Base-by-base conservation (phyloP, 37 sponge, comb jelly and placozoan genomes). In the Diacarnus erythraeanus region DNA sequence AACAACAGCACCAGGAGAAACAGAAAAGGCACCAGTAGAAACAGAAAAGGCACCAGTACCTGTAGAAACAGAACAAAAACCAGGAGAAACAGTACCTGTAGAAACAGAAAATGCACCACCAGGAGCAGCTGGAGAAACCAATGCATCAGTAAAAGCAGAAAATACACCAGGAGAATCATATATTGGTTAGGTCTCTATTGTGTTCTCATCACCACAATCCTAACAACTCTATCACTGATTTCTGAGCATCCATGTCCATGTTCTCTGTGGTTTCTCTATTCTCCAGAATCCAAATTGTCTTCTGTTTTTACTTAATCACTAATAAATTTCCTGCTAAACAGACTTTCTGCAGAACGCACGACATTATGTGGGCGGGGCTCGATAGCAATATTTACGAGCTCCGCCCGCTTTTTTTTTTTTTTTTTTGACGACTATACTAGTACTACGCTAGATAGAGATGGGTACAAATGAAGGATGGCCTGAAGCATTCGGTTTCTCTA, bases 381-480 rank as follows among this genome's bases (percentile, higher is more conserved):
- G 12, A 12, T 47, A 47, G 10, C 51, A 47, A 47, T 47, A 47
- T 47, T 47, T 47, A 47, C 12, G 51, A 47, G 51, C 51, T 47
- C 51, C 51, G 51, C 51, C 51, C 51, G 12, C 51, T 47, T n/a
- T n/a, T n/a, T n/a, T n/a, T n/a, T n/a, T n/a, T n/a, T n/a, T n/a
- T n/a, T n/a, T n/a, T n/a, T n/a, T n/a, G n/a, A 56, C 57, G 15
- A 56, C 57, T 20, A 56, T 15, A 97, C 84, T 97, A 94, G 31
- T n/a, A n/a, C n/a, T n/a, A n/a, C n/a, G n/a, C n/a, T n/a, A n/a
- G n/a, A 94, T 95, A 42, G 95, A 91, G 21, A 87, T 87, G 92
- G 71, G 87, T 31, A 87, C 93, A 9, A 94, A 94, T 60, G 86
- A 79, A 38, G 94, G 91, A 0, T 94, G 94, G 94, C 94, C 94